Percentiles rank a stretch among this genome's conserved stretches.
These are phyloP conservation scores for Cliona cf. orientalis DNA, from an alignment of 37 sponge, comb jelly and placozoan genomes.

Conservation along the genomic window DNA sequence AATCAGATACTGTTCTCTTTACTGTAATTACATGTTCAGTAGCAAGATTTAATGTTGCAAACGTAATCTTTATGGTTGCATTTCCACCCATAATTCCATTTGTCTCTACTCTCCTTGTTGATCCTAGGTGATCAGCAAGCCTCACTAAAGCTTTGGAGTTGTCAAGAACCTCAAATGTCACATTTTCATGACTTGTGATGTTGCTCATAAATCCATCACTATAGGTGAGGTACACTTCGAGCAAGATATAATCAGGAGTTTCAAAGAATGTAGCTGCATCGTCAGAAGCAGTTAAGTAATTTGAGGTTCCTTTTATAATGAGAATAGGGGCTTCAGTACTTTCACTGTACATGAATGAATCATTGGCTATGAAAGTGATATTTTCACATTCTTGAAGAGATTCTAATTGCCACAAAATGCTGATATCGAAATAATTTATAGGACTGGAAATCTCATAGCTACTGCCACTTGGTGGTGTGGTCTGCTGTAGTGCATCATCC, in stretches of 20 bases:
- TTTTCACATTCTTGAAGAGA: neutral
- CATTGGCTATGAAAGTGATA: too few species aligned
- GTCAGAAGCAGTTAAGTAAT: neutral
- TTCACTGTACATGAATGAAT: neutral
- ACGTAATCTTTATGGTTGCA: neutral
- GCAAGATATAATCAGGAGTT: neutral
- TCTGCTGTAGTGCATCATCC: neutral
- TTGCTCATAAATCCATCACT: neutral
- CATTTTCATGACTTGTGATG: neutral
- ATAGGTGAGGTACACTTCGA: constrained; percentile 5
- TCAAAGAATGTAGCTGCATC: constrained; percentile 5
- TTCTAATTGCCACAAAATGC: neutral
- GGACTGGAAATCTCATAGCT: neutral
- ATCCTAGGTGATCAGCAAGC: neutral
- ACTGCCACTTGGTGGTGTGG: neutral
- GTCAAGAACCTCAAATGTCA: neutral
- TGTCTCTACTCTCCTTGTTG: neutral
- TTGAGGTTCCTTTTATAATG: neutral
- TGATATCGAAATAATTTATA: neutral
- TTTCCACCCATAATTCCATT: neutral
- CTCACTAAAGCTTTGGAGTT: neutral
- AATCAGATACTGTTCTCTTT: neutral
- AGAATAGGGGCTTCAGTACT: neutral
- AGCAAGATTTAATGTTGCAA: neutral
- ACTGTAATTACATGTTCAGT: neutral